Conservation (phyloP, 1,140 invertebrate genomes). For the Oscheius sp. region DNA sequence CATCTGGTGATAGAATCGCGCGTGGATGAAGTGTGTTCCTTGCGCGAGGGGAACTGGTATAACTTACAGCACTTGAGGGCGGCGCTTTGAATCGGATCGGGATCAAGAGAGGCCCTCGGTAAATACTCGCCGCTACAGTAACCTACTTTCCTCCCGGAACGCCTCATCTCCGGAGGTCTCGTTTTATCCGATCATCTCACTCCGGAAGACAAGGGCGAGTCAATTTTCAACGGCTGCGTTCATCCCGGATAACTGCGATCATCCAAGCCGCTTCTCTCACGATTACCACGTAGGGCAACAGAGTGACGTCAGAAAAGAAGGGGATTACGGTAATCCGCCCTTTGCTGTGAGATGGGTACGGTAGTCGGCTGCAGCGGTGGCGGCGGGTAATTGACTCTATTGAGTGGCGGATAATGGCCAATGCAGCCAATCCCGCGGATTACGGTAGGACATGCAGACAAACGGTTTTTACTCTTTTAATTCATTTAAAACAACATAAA, state of each 20-base stretch:
- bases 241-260: too few relatives aligned
- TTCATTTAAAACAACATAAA: too few relatives aligned
- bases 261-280: background rate
- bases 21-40: too few relatives aligned
- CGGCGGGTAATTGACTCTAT: background rate
- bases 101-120: background rate
- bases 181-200: too few relatives aligned
- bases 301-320: background rate
- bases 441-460: too few relatives aligned
- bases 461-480: too few relatives aligned
- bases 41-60: conserved; percentile 10
- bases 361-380: too few relatives aligned
- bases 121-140: conserved; percentile 10
- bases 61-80: conserved; percentile 9
- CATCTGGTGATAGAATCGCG: too few relatives aligned
- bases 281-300: too few relatives aligned
- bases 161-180: too few relatives aligned
- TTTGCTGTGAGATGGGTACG: background rate
- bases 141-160: too few relatives aligned
- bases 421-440: background rate
- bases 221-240: too few relatives aligned
- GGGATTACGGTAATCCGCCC: background rate
- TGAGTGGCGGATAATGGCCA: background rate
- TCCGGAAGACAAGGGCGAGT: background rate
- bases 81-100: conserved; percentile 1